Evolutionary conservation across 2,113 vertebrate species (phyloP), one percentile per base, ranked within the genome.

Genomic region (Pycnonotus jocosus): DNA sequence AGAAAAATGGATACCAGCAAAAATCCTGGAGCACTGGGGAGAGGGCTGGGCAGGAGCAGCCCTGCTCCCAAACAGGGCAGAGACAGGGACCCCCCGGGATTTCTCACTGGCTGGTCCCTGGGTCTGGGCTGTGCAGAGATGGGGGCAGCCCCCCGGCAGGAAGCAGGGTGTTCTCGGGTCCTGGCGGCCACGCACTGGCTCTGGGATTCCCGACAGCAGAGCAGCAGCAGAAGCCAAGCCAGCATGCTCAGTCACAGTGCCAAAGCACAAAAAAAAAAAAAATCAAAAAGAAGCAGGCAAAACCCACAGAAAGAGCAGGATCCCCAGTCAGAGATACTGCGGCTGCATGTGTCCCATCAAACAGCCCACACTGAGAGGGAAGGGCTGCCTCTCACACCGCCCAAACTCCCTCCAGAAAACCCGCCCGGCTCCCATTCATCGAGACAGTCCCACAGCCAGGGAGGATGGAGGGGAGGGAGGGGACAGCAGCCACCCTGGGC

Each of bases 331-430:
- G 35, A 27, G 9, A 35, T 20, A 35, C 23, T 38, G 38, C 9
- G 12, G 44, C 33, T 14, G 6, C 12, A 3, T 10, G 33, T 47
- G 23, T 35, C 44, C 44, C 7, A 12, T 35, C 11, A 1, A 66
- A 47, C 11, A 25, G 64, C 31, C 42, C 3, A 2, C 10, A 6
- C 42, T 5, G 4, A 51, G 22, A 70, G 15, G 47, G 28, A 31
- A 40, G 21, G 7, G 28, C 27, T 25, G n/a, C n/a, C n/a, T 2
- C 44, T 19, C 4, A 0, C 12, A 7, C 11, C 3, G 5, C 28
- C 56, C 16, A 33, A 40, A 50, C 10, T 33, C 45, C 7, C 35
- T 40, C 22, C 1, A 1, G 22, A 61, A 20, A 33, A 11, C 45
- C 44, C 7, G 0, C 17, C 14, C 6, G 3, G 37, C 23, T 62